Evolutionary conservation across 2,113 vertebrate genomes (phyloP), one percentile per base, ranked within the genome.

Genomic region (Capra hircus): DNA sequence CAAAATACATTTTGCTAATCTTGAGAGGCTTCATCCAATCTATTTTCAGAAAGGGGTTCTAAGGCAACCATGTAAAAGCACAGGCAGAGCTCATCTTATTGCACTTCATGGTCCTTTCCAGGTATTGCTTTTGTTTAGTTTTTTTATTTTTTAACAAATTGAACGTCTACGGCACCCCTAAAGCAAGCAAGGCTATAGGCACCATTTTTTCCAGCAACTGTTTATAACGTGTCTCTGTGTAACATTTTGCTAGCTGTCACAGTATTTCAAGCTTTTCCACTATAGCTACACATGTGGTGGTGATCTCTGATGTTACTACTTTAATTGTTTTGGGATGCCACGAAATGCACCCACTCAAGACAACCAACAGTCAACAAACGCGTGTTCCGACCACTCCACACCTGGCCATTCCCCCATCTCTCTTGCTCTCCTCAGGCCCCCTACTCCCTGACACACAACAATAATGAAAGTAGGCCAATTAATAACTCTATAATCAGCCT

Each of bases 1-100:
- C 59, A 95, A 90, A 92, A 94, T 7, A 57, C 30, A 67, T 64
- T 62, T 53, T 94, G 8, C 59, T 90, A 43, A 60, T 74, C 36
- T 74, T 83, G 50, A 77, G 13, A 88, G 48, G 28, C 3, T 59
- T 90, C 93, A 62, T 81, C 93, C 55, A 93, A 50, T 83, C 93
- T 50, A 45, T 28, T 95, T 87, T 86, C 30, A 71, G 74, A 27
- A 28, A 74, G 5, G 8, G 7, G 55, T 81, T 36, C 30, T 53
- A 91, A 71, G 9, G 64, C 14, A 30, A 92, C 14, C 28, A 7
- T 9, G 15, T 50, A 21, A 81, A 86, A 96, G 8, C 30, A 85
- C 0, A 91, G 27, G 48, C 9, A 33, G 2, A 52, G 5, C 28
- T n/a, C 1, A 6, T 12, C 21, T 52, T 23, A n/a, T 1, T 52